Percentiles rank a stretch among this genome's conserved stretches.
These are phyloP conservation scores for Crioceris asparagi DNA, from an alignment of 2,888 invertebrate species.

Conservation along the genomic window DNA sequence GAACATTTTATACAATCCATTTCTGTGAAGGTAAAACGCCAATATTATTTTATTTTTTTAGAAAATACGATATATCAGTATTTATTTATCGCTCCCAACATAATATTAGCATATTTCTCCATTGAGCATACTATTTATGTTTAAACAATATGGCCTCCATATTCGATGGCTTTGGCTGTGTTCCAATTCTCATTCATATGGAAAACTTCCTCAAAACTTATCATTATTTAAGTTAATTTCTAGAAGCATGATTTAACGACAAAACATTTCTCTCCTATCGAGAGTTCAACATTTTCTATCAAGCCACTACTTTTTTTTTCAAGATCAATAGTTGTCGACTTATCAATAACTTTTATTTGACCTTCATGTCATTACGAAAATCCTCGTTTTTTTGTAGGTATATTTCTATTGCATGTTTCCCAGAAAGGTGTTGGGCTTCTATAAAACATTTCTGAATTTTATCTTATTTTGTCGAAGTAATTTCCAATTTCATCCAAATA, in stretches of 20 bases:
- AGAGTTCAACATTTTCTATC: neutral
- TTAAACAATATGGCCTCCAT: slow-evolving; percentile 21
- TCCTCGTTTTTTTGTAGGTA: too few species aligned
- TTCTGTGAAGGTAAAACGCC: slow-evolving; percentile 24
- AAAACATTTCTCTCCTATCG: neutral
- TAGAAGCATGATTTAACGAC: slow-evolving; percentile 13
- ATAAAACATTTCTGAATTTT: too few species aligned
- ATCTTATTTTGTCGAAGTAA: too few species aligned
- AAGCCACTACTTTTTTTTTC: too few species aligned
- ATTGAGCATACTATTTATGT: neutral
- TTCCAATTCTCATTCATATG: slow-evolving; percentile 16
- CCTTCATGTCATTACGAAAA: too few species aligned
- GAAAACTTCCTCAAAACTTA: too few species aligned
- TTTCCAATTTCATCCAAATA: too few species aligned
- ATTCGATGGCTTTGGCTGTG: slow-evolving; percentile 22
- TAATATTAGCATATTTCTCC: slow-evolving; percentile 33
- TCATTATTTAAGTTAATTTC: neutral
- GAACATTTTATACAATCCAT: slow-evolving; percentile 17
- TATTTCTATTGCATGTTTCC: too few species aligned
- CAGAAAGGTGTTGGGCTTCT: too few species aligned
- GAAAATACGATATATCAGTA: neutral
- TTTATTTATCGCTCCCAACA: slow-evolving; percentile 23
- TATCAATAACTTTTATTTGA: too few species aligned
- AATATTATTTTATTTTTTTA: slow-evolving; percentile 9
- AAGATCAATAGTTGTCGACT: too few species aligned